phyloP scores from a whole-genome alignment of 2,888 invertebrate species.

The Tenthredo amoena region DNA sequence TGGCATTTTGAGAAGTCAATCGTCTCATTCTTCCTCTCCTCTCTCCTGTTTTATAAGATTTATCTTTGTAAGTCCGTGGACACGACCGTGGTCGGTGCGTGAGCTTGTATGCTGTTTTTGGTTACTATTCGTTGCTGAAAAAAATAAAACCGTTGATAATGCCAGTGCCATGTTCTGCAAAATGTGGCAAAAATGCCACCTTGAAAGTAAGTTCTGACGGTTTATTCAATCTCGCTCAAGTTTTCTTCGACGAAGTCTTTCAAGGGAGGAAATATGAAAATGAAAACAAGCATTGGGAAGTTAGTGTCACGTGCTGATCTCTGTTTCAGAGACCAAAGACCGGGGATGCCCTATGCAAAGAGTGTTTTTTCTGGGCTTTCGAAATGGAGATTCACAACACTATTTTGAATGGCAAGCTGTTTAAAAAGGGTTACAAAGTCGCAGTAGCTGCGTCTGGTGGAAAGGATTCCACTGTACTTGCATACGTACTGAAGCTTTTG shows the following conservation, averaged over 20 bases:
- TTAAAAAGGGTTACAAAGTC: conserved; percentile 90
- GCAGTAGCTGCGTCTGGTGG: conserved; percentile 97
- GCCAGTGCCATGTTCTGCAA: conserved; percentile 85
- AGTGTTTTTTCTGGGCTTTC: conserved; percentile 96
- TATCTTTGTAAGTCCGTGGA: no score
- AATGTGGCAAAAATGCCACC: conserved; percentile 88
- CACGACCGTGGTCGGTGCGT: no score
- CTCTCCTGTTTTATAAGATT: no score
- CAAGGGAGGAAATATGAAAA: conserved; percentile 17
- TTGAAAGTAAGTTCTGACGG: conserved; percentile 82
- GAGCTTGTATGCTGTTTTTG: background rate
- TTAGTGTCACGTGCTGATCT: conserved; percentile 19
- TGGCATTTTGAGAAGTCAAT: no score
- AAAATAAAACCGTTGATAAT: conserved; percentile 75
- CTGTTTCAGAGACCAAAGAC: conserved; percentile 90
- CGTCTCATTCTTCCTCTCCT: no score
- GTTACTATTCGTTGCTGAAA: background rate
- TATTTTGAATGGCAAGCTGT: conserved; percentile 89
- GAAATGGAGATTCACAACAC: conserved; percentile 97
- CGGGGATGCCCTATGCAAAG: conserved; percentile 94
- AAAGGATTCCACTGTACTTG: conserved; percentile 98
- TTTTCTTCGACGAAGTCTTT: background rate
- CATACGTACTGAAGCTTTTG: conserved; percentile 93
- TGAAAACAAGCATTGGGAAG: conserved; percentile 11
- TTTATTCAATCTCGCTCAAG: conserved; percentile 13